Evolutionary conservation across 2,888 invertebrate species (phyloP).

Genomic region (Pheosia tremula): DNA sequence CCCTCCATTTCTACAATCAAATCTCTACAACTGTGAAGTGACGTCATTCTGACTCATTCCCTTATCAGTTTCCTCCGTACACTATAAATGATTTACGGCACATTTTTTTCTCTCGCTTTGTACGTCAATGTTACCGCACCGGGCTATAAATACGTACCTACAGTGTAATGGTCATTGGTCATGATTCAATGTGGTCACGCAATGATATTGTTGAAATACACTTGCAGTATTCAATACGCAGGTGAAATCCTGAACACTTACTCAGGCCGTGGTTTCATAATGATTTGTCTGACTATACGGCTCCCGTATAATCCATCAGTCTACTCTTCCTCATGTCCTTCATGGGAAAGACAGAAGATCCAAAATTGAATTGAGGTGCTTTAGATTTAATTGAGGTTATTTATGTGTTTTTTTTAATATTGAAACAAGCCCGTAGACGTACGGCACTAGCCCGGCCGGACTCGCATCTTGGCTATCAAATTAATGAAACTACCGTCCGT

Average conservation of each 20-base stretch:
- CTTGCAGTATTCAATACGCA: conserved; percentile 16
- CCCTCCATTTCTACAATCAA: conserved; percentile 12
- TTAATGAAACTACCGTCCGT: too few relatives aligned
- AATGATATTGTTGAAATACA: conserved; percentile 26
- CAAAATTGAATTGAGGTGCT: too few relatives aligned
- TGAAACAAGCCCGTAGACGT: too few relatives aligned
- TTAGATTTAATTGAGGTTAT: too few relatives aligned
- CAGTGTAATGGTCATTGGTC: conserved; percentile 18
- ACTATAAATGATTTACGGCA: conserved; percentile 39
- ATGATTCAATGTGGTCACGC: conserved; percentile 31
- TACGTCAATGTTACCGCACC: conserved; percentile 43
- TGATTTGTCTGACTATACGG: background rate
- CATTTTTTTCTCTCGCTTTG: conserved; percentile 30
- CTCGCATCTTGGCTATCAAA: too few relatives aligned
- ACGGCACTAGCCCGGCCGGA: too few relatives aligned
- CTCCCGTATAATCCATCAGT: too few relatives aligned
- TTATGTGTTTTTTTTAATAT: too few relatives aligned
- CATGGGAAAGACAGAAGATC: too few relatives aligned
- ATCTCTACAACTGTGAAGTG: conserved; percentile 31
- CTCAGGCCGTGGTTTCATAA: background rate
- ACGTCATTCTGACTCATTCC: conserved; percentile 46
- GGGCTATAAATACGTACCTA: conserved; percentile 28
- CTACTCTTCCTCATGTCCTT: too few relatives aligned
- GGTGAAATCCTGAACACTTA: background rate
- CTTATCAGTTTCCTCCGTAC: conserved; percentile 43